Evolutionary conservation across 2,113 vertebrate species (phyloP), one percentile per base, ranked within the genome.

Genomic region (Tringa solitaria): DNA sequence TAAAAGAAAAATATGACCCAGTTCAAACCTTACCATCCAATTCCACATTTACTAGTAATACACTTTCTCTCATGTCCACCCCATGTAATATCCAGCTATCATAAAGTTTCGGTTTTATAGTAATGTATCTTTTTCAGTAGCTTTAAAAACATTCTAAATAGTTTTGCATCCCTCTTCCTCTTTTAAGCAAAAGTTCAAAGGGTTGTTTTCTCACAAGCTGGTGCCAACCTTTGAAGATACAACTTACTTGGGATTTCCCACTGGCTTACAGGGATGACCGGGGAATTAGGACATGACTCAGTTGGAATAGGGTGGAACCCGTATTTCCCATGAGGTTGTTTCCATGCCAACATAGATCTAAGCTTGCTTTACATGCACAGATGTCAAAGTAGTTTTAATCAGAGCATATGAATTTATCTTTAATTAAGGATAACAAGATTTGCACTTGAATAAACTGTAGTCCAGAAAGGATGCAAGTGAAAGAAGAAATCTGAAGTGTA

Each of bases 221-320:
- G 53, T 57, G n/a, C 6, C 51, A 77, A 0, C 14, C 43, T 74
- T 86, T 80, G 50, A 59, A 74, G 43, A 32, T 13, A 19, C 4
- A 7, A 28, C 7, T 59, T 89, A n/a, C 22, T 48, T 15, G 7
- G 22, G 24, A 43, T 14, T 48, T 78, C 46, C 37, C 46, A 63
- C 2, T 35, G 27, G 16, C 30, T 78, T 54, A 8, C 8, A 64
- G 26, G 41, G 85, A 23, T 32, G 22, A 87, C 9, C 22, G 63
- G 28, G 43, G 50, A 95, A 56, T 39, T 26, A 60, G 35, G 27
- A 51, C 11, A 9, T 16, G 7, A 56, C 4, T 35, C 10, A 39
- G 3, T 2, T 21, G 7, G 37, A 90, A 50, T 18, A 64, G 9
- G 19, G 18, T 35, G 6, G 8, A 59, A 65, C 8, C 0, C 0